A percentile compares a stretch with the other conserved stretches of the same genome.
phyloP scores from a whole-genome alignment of 2,888 invertebrate species.

The Lasioglossum pauxillum region DNA sequence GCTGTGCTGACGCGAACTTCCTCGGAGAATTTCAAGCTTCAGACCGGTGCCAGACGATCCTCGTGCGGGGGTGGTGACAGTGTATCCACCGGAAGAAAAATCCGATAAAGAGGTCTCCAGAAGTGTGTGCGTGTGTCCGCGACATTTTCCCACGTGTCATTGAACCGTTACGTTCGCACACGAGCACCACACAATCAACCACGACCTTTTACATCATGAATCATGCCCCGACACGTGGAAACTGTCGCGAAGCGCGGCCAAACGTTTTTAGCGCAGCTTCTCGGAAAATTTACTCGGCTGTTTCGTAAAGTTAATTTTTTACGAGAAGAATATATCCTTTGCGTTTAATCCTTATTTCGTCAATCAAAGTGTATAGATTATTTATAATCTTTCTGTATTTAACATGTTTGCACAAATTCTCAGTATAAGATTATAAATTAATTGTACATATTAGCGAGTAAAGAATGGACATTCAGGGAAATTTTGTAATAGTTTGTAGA shows the following conservation, averaged over 20 bases:
- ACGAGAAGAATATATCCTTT: too few species aligned
- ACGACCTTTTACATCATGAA: conserved; percentile 38
- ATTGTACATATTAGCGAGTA: too few species aligned
- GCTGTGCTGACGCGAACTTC: not conserved
- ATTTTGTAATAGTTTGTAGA: too few species aligned
- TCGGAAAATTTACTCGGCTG: too few species aligned
- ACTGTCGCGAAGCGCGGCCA: conserved; percentile 30
- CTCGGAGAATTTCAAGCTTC: not conserved
- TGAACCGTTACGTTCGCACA: conserved; percentile 49
- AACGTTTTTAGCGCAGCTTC: too few species aligned
- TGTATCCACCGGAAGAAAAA: conserved; percentile 53
- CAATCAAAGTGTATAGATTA: too few species aligned
- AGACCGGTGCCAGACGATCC: conserved; percentile 5
- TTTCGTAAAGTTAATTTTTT: too few species aligned
- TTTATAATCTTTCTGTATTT: too few species aligned
- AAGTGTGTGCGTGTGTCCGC: conserved; percentile 15
- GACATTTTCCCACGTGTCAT: conserved; percentile 65
- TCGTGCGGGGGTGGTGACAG: not conserved
- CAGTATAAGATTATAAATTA: too few species aligned
- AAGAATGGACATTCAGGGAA: too few species aligned
- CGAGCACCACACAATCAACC: conserved; percentile 19
- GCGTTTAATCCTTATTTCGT: too few species aligned
- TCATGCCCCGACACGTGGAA: conserved; percentile 24
- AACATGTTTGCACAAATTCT: too few species aligned
- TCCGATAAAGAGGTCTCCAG: not conserved